phyloP scores from a whole-genome alignment of 2,888 invertebrate genomes.

The Hyles lineata region DNA sequence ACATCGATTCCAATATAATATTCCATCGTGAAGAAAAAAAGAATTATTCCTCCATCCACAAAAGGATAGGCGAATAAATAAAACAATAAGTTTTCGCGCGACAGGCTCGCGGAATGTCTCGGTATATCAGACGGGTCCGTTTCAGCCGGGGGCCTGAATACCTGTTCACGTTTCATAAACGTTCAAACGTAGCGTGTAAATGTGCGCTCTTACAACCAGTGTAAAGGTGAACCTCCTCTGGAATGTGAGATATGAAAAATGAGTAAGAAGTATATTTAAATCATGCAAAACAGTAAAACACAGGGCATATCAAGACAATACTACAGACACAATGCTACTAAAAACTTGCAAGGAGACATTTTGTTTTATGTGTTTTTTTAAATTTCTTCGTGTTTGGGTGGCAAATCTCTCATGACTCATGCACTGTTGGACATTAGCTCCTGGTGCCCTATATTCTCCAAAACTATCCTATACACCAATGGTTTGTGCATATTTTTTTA shows the following conservation, averaged over 20 bases:
- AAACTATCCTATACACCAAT: no score
- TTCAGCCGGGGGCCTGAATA: constrained; percentile 28
- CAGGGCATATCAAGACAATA: no score
- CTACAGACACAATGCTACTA: no score
- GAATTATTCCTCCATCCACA: background rate
- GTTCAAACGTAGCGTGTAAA: constrained; percentile 34
- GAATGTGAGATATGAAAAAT: background rate
- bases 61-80: constrained; percentile 12
- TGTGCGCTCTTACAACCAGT: constrained; percentile 9
- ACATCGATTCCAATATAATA: background rate
- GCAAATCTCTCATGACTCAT: no score
- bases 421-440: no score
- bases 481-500: background rate
- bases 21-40: background rate
- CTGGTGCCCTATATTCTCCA: no score
- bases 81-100: constrained; percentile 15
- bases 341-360: no score
- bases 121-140: constrained; percentile 6
- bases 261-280: no score
- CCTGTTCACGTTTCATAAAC: constrained; percentile 35
- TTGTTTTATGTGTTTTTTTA: no score
- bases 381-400: no score
- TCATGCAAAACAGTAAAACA: no score
- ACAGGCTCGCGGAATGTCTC: background rate
- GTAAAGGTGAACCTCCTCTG: constrained; percentile 2